Conservation (phyloP, 2,797 vertebrate genomes). For the Streptopelia turtur region DNA sequence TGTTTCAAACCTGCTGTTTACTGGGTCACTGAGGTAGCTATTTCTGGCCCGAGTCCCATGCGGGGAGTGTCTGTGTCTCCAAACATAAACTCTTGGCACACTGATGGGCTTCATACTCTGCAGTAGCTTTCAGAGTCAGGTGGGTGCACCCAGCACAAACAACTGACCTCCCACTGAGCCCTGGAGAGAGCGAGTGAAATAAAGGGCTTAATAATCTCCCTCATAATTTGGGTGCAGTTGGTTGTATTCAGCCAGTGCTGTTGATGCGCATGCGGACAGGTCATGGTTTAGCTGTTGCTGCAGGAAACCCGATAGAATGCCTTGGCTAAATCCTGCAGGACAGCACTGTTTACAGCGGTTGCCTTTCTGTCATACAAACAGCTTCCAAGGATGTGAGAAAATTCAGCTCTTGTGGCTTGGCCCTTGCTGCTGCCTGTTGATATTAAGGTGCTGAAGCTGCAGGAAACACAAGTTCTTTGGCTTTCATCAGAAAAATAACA, state of each 20-base stretch:
- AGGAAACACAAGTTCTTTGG: not conserved
- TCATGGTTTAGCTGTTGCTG: not conserved
- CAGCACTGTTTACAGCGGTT: not conserved
- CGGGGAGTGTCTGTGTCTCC: not conserved
- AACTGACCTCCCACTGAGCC: not conserved
- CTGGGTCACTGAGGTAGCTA: not conserved
- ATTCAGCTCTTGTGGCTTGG: not conserved
- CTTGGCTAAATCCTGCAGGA: not conserved
- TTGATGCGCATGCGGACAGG: not conserved
- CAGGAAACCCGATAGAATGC: not conserved
- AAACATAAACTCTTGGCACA: not conserved
- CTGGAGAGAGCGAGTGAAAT: not conserved
- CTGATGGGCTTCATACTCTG: not conserved
- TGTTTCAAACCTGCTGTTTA: conserved; percentile 20
- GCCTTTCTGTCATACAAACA: not conserved
- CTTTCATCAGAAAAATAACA: not conserved
- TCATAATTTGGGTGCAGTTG: not conserved
- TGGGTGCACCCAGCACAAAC: not conserved
- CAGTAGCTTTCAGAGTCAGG: not conserved
- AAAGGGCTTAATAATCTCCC: not conserved
- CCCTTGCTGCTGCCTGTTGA: not conserved
- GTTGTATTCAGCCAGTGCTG: not conserved
- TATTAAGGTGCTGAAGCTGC: not conserved
- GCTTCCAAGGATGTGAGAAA: not conserved
- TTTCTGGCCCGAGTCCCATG: not conserved